These are phyloP conservation scores for Frankliniella intonsa DNA, from an alignment of 2,888 invertebrate species.

Conservation along the genomic window DNA sequence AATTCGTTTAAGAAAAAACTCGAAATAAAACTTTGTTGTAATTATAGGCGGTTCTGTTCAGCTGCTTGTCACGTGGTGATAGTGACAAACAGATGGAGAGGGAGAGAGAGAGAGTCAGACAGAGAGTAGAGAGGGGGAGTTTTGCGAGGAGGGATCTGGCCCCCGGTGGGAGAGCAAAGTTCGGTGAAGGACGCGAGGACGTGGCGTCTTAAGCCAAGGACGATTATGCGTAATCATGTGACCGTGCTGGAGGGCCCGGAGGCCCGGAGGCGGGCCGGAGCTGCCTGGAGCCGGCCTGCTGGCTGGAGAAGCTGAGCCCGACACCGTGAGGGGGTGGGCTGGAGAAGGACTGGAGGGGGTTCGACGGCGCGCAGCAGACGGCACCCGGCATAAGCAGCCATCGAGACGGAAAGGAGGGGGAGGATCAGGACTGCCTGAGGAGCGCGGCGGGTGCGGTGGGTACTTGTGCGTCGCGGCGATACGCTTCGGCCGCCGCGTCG, in stretches of 20 bases:
- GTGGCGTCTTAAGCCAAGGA: background rate
- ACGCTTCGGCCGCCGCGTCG: background rate
- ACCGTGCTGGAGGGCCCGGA: background rate
- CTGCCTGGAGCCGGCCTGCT: background rate
- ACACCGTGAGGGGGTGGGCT: background rate
- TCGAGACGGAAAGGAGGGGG: background rate
- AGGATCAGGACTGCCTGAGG: background rate
- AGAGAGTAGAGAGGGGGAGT: background rate
- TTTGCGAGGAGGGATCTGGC: too few species aligned
- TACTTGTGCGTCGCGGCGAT: background rate
- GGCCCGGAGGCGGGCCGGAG: background rate
- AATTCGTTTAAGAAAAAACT: too few species aligned
- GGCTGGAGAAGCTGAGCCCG: background rate
- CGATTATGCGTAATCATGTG: constrained; percentile 26
- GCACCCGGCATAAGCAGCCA: constrained; percentile 12
- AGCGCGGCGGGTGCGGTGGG: background rate
- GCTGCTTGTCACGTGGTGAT: background rate
- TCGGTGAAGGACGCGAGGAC: background rate
- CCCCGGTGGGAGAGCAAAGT: background rate
- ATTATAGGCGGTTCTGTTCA: too few species aligned
- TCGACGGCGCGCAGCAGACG: background rate
- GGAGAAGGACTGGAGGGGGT: background rate
- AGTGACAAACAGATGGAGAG: background rate
- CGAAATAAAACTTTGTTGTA: too few species aligned
- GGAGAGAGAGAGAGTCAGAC: background rate